Evolutionary conservation across 1,140 invertebrate species (phyloP).

Genomic region (Neodiprion lecontei): DNA sequence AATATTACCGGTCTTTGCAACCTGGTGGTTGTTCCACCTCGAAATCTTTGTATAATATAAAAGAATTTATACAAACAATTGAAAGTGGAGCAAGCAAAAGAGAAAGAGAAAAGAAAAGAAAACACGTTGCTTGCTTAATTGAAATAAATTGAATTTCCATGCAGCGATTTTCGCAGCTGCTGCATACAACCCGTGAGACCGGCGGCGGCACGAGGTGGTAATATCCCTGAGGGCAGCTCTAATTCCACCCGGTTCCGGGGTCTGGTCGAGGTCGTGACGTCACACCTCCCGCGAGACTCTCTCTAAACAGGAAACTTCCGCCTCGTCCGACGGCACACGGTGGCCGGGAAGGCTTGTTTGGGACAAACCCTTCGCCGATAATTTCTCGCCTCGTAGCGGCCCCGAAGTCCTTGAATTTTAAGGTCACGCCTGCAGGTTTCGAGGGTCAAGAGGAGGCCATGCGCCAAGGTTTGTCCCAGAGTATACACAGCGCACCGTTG

Average conservation of each 20-base stretch:
- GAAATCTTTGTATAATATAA: too few relatives aligned
- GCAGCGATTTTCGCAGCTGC: too few relatives aligned
- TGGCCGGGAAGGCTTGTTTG: neutral
- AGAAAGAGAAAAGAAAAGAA: too few relatives aligned
- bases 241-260: neutral
- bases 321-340: neutral
- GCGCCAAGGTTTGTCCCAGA: neutral
- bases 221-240: neutral
- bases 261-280: conserved; percentile 1
- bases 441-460: neutral
- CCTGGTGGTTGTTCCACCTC: too few relatives aligned
- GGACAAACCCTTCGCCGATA: neutral
- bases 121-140: too few relatives aligned
- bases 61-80: too few relatives aligned
- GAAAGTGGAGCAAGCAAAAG: too few relatives aligned
- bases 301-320: neutral
- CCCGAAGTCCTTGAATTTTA: neutral
- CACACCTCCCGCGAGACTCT: neutral
- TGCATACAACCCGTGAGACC: too few relatives aligned
- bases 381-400: neutral
- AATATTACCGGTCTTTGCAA: too few relatives aligned
- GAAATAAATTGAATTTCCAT: too few relatives aligned
- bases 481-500: neutral
- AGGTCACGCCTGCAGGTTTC: neutral
- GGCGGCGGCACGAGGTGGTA: neutral